Evolutionary conservation across 2,113 vertebrate genomes (phyloP).

Genomic region (Chaetura pelagica): DNA sequence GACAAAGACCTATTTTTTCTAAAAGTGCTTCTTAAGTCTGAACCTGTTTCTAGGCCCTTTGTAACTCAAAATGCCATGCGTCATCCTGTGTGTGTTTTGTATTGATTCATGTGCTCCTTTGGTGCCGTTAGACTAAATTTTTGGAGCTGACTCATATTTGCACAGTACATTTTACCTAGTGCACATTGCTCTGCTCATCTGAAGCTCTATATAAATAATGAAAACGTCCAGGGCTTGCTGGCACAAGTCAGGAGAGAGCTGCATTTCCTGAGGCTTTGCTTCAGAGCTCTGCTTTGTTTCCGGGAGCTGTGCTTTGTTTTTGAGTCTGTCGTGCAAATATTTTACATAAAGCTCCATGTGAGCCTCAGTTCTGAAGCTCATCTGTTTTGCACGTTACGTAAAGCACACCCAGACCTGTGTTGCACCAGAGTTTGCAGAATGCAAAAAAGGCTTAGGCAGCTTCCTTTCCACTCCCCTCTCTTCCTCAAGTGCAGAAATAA

Average conservation of each 20-base stretch:
- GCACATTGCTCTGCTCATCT: neutral
- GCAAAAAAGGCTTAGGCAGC: neutral
- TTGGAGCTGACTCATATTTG: neutral
- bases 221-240: slow-evolving; percentile 42
- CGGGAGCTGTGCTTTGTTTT: neutral
- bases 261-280: slow-evolving; percentile 37
- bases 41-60: neutral
- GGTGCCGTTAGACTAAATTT: neutral
- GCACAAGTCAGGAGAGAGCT: neutral
- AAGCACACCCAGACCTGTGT: neutral
- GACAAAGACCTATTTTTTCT: neutral
- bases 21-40: neutral
- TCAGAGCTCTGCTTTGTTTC: slow-evolving; percentile 5
- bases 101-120: neutral
- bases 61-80: neutral
- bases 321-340: neutral
- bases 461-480: neutral
- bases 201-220: slow-evolving; percentile 39
- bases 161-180: neutral
- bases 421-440: neutral
- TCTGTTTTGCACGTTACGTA: neutral
- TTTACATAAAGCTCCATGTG: neutral
- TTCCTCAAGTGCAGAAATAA: neutral
- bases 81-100: neutral
- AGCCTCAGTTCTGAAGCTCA: neutral